A percentile compares a stretch with the other conserved stretches of the same genome.
Conservation (phyloP, 2,888 invertebrate genomes). For the Cybosia mesomella region DNA sequence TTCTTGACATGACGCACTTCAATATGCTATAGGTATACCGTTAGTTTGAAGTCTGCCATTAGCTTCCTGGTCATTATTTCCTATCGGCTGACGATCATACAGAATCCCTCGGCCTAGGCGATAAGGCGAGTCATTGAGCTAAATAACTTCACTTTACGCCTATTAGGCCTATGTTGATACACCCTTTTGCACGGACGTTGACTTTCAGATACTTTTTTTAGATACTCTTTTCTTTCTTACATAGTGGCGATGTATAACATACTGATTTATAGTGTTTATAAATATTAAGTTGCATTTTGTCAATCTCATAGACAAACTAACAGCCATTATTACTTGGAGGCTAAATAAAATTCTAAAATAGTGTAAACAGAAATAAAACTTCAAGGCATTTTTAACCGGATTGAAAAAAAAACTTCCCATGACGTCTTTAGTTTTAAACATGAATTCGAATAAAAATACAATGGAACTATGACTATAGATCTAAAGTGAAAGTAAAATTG, state of each 20-base stretch:
- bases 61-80: slow-evolving; percentile 59
- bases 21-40: background rate
- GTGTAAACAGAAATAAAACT: background rate
- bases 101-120: slow-evolving; percentile 38
- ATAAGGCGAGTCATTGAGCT: slow-evolving; percentile 53
- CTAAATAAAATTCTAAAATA: background rate
- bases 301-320: background rate
- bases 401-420: background rate
- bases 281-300: background rate
- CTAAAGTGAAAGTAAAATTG: no score
- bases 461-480: background rate
- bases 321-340: background rate
- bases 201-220: slow-evolving; percentile 57
- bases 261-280: background rate
- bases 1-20: no score
- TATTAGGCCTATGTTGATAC: slow-evolving; percentile 63
- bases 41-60: slow-evolving; percentile 42
- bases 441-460: background rate
- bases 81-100: slow-evolving; percentile 54
- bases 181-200: slow-evolving; percentile 56
- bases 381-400: background rate
- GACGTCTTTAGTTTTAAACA: background rate
- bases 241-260: background rate
- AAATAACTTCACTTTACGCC: slow-evolving; percentile 64
- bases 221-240: slow-evolving; percentile 27